Evolutionary conservation across 2,888 invertebrate species (phyloP), one percentile per base, ranked within the genome.

Genomic region (Dicyrtomina minuta): DNA sequence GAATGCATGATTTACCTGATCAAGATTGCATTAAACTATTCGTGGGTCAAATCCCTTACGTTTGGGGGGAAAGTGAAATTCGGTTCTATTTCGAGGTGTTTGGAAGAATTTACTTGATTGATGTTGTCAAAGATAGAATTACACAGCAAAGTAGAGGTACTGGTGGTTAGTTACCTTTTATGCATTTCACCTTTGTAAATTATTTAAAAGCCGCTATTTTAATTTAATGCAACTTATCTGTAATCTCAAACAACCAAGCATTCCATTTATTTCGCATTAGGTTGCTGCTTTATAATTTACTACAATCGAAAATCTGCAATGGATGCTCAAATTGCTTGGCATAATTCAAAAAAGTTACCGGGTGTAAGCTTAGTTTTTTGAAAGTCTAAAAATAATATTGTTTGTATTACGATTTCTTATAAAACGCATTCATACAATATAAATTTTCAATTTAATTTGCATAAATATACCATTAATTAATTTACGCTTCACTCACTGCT

Each of bases 251-350:
- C 6, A 33, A 8, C 27, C 39, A 8, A 24, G 13, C 1, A 8
- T 8, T 24, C 17, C 12, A 12, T 41, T 10, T n/a, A 2, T 41
- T 77, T 84, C 83, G 86, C 84, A 76, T 68, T 89, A 97, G 97
- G 98, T 84, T 99, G 98, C 88, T 99, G 98, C 88, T 99, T 99
- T 88, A 97, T 99, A 83, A 99, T 98, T 83, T 99, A 94, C 87
- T 98, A 90, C 87, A 96, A 96, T 81, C 90, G 98, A 83, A 95
- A 96, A 86, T 92, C 96, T 81, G 98, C 99, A 81, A 88, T 99
- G 84, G 93, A 92, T 84, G 98, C 99, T 80, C 98, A 99, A 87
- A 96, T 96, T 86, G 96, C 94, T 83, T 89, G 99, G 83, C 98
- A 99, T 88, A 98, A 98, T 87, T 91, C 97, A 84, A 95, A 95